Evolutionary conservation across 2,888 invertebrate genomes (phyloP).

Genomic region (Cerastoderma edule): DNA sequence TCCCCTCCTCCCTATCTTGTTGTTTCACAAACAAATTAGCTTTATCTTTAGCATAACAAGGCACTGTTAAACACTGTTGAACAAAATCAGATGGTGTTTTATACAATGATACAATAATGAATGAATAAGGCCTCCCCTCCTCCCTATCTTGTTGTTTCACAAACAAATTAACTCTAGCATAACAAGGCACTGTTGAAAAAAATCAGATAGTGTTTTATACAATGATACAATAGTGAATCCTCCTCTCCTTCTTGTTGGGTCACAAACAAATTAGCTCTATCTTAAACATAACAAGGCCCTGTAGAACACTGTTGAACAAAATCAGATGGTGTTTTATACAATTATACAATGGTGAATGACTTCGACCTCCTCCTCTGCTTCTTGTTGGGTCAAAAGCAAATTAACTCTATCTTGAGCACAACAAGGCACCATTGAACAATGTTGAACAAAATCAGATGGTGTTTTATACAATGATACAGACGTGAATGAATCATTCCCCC

Average conservation of each 20-base stretch:
- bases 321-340: no score
- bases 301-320: no score
- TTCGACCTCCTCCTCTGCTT: no score
- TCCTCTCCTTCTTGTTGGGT: no score
- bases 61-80: neutral
- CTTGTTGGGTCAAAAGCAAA: neutral
- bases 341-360: no score
- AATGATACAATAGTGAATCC: no score
- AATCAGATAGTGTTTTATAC: no score
- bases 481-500: neutral
- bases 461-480: neutral
- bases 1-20: neutral
- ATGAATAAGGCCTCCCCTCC: constrained; percentile 26
- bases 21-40: neutral
- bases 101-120: neutral
- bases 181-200: no score
- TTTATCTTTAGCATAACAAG: neutral
- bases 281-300: no score
- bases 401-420: neutral
- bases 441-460: neutral
- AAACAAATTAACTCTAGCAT: no score
- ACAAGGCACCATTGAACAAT: neutral
- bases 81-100: neutral
- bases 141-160: no score
- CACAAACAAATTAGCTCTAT: no score